These are phyloP conservation scores for Mactra quadrangularis DNA, from an alignment of 1,140 invertebrate genomes.

Conservation along the genomic window DNA sequence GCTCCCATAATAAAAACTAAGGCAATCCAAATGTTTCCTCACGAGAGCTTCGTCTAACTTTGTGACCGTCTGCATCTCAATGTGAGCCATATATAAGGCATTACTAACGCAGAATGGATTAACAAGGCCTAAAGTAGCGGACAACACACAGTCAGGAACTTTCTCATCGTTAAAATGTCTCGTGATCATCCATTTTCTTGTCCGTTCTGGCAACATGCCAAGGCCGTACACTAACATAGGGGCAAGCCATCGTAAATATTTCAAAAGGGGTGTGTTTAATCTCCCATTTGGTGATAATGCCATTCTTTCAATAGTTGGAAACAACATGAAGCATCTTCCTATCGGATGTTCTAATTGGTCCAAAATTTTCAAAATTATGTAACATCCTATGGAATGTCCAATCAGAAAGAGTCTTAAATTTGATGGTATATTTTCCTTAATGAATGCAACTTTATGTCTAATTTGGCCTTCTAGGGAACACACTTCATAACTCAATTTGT, in stretches of 20 bases:
- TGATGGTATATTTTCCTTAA: slow-evolving; percentile 88
- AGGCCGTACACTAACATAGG: slow-evolving; percentile 86
- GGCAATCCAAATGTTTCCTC: slow-evolving; percentile 80
- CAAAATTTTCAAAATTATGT: slow-evolving; percentile 91
- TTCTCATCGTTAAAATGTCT: slow-evolving; percentile 75
- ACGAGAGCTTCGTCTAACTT: slow-evolving; percentile 81
- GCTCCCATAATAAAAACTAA: slow-evolving; percentile 91
- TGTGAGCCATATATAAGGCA: slow-evolving; percentile 84
- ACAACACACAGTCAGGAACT: slow-evolving; percentile 78
- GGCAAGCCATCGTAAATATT: slow-evolving; percentile 85
- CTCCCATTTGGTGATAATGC: slow-evolving; percentile 88
- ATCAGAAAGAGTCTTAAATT: slow-evolving; percentile 87
- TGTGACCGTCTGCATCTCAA: slow-evolving; percentile 83
- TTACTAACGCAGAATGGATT: slow-evolving; percentile 81
- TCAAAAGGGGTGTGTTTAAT: slow-evolving; percentile 83
- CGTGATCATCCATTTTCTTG: slow-evolving; percentile 75
- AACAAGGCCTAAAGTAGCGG: slow-evolving; percentile 80
- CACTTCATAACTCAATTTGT: slow-evolving; percentile 81
- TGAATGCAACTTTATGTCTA: slow-evolving; percentile 91
- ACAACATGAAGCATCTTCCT: slow-evolving; percentile 87
- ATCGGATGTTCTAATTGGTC: slow-evolving; percentile 82
- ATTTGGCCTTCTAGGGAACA: slow-evolving; percentile 90
- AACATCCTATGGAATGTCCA: slow-evolving; percentile 93
- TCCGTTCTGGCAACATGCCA: slow-evolving; percentile 85
- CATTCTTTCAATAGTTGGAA: slow-evolving; percentile 93